phyloP scores from a whole-genome alignment of 2,113 vertebrate species.

The Raphicerus campestris region DNA sequence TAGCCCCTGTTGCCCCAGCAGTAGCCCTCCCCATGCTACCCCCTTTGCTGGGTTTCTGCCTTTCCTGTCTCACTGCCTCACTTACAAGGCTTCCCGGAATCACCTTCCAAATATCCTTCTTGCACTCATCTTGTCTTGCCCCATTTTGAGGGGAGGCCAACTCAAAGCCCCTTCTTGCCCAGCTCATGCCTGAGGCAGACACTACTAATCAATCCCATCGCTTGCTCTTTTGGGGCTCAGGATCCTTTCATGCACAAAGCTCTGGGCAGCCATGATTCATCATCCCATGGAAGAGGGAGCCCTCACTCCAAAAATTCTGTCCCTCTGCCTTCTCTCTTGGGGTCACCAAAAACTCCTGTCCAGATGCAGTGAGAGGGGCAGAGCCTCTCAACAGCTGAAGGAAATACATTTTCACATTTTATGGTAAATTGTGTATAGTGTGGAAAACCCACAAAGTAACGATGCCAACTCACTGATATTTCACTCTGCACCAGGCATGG shows the following conservation, averaged over 20 bases:
- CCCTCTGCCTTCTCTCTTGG: background rate
- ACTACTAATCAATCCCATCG: background rate
- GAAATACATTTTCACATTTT: fast-evolving
- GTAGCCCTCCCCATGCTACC: too few species aligned
- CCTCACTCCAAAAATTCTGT: background rate
- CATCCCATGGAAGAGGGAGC: background rate
- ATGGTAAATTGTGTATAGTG: too few species aligned
- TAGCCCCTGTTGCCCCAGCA: fast-evolving
- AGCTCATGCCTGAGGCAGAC: background rate
- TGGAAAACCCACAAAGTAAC: background rate
- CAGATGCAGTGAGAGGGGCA: fast-evolving
- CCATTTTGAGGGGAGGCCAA: background rate
- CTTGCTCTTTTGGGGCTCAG: background rate
- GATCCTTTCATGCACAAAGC: background rate
- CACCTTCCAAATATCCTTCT: background rate
- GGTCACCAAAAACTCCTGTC: too few species aligned
- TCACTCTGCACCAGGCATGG: background rate
- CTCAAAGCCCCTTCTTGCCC: too few species aligned
- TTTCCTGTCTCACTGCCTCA: background rate
- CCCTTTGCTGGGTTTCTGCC: background rate
- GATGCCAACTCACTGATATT: fast-evolving
- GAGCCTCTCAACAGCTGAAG: background rate
- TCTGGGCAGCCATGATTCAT: background rate
- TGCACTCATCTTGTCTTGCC: background rate
- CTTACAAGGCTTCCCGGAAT: background rate